Evolutionary conservation across 2,797 vertebrate species (phyloP), one percentile per base, ranked within the genome.

Genomic region (Acanthornis magna): DNA sequence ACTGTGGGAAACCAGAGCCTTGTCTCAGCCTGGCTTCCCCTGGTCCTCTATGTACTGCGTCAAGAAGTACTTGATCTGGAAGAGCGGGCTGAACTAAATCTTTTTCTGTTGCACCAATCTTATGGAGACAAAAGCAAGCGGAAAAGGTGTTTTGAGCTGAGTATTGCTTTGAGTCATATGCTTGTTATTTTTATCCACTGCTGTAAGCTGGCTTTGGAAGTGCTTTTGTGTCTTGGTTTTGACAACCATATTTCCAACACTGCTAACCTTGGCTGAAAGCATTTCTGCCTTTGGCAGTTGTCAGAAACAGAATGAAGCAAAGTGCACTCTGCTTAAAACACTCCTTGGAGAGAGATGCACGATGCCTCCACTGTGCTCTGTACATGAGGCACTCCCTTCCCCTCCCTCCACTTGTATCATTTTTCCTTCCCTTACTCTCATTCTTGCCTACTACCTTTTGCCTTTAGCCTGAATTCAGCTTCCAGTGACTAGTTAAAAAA

Each of bases 221-320:
- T 71, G 70, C 66, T 86, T 92, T 96, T 95, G n/a, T 62, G 27
- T 55, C 14, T 91, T 93, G 85, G 25, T 92, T 96, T 96, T 96
- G 93, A 92, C 88, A 76, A 86, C 62, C 66, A 15, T 73, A 71
- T 70, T 96, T 85, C 83, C 83, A 92, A 51, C 60, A 58, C 54
- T 82, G 75, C 84, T 91, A 86, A 86, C 60, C 63, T 90, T 89
- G 55, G 74, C 89, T 88, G 67, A 73, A 87, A 87, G 34, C 38
- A 85, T 45, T 88, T 95, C 22, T 43, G 74, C 75, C 68, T 91
- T 94, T 91, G 89, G 91, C 85, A 63, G 60, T 66, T 73, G 66
- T 76, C 34, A 73, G 71, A 60, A 63, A 62, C 42, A 85, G 62
- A 74, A 66, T 9, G 40, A 93, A 68, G 71, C 45, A 87, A 82